Evolutionary conservation across 2,113 vertebrate genomes (phyloP).

Genomic region (Dromaius novaehollandiae): DNA sequence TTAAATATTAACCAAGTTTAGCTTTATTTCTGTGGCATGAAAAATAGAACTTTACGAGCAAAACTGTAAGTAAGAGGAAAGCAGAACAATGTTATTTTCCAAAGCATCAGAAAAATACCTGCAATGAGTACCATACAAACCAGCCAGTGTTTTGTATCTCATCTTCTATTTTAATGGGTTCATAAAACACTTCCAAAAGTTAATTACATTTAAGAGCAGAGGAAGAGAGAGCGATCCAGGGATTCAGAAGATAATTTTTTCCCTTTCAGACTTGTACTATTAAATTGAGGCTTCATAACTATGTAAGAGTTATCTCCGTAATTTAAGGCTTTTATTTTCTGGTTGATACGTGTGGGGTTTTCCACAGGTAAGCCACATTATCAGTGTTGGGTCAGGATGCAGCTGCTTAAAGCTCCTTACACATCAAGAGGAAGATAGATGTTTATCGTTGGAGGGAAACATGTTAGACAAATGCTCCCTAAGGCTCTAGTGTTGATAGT

Average conservation of each 20-base stretch:
- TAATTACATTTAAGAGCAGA: neutral
- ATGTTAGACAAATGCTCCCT: constrained; percentile 49
- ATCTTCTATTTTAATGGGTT: neutral
- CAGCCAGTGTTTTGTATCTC: neutral
- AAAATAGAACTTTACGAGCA: neutral
- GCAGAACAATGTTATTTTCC: neutral
- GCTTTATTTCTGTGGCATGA: neutral
- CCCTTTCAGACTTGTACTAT: neutral
- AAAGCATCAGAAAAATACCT: neutral
- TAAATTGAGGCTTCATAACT: constrained; percentile 26
- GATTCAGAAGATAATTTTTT: neutral
- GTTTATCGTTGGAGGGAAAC: neutral
- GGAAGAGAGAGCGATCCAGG: neutral
- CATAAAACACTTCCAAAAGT: neutral
- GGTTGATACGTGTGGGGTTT: neutral
- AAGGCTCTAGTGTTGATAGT: constrained; percentile 26
- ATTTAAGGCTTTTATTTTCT: constrained; percentile 43
- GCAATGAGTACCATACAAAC: neutral
- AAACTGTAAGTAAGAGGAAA: neutral
- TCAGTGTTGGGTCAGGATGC: constrained; percentile 3
- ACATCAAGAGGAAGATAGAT: constrained; percentile 40
- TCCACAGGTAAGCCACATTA: constrained; percentile 30
- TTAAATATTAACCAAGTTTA: neutral
- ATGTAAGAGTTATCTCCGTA: constrained; percentile 14
- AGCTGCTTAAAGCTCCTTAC: constrained; percentile 16